Evolutionary conservation across 2,888 invertebrate genomes (phyloP), one percentile per base, ranked within the genome.

Genomic region (Pammene fasciana): DNA sequence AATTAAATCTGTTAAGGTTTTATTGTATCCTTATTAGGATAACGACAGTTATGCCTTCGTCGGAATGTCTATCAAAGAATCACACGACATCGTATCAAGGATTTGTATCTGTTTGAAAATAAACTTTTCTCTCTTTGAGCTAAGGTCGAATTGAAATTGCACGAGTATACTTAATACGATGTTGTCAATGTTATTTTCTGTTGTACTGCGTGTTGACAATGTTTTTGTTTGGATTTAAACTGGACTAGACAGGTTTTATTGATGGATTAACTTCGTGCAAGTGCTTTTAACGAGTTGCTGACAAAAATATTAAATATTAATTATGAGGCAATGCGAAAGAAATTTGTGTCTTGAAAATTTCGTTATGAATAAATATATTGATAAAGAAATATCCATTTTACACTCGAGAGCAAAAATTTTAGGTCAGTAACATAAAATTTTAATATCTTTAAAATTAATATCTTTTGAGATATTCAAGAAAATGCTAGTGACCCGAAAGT

Each of bases 1-100:
- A 89, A 89, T 90, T 90, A 89, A 84, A 82, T 85, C 86, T 79
- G 85, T 86, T 86, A 87, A 86, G 79, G 83, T 78, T 85, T 86
- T 88, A 86, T 88, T 87, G 83, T 82, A 46, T 56, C 73, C 75
- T 57, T 76, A 73, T 75, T 68, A 72, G 73, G 75, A 59, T 52
- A 55, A 64, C 65, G 67, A 61, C 66, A 61, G 66, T 66, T 68
- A 68, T 46, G 16, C 16, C 36, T 36, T n/a, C 16, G 8, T 9
- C 13, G 59, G 18, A 52, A 46, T 59, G 16, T 50, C 41, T 18
- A 34, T 50, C 41, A 64, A 38, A n/a, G 0, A 0, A 52, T 59
- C 38, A 45, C 38, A 45, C 13, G 43, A 50, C 10, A 18, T 13
- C n/a, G 9, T 41, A 62, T n/a, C 16, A 14, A 26, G 0, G 5